Evolutionary conservation across 2,113 vertebrate species (phyloP).

Genomic region (Neoarius graeffei): DNA sequence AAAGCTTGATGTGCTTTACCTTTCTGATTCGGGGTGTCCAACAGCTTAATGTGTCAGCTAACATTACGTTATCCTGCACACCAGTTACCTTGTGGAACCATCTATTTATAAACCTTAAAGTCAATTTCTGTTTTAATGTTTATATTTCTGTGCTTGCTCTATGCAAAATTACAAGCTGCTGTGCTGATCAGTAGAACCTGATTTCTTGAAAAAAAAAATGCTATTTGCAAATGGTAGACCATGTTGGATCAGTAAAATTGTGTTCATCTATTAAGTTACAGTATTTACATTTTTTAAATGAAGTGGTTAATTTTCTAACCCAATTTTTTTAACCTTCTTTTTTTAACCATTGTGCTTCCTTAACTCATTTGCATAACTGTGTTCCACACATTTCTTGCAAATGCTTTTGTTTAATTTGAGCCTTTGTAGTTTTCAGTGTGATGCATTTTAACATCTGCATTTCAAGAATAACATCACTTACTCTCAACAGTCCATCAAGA

Average conservation of each 20-base stretch:
- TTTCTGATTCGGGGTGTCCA: not conserved
- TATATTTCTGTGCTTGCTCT: not conserved
- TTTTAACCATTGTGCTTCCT: not conserved
- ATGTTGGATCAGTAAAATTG: not conserved
- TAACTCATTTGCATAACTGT: not conserved
- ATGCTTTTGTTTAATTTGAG: not conserved
- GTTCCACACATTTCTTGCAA: not conserved
- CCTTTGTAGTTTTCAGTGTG: not conserved
- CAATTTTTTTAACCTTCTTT: not conserved
- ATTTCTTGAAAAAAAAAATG: not conserved
- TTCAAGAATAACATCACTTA: not conserved
- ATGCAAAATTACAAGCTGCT: not conserved
- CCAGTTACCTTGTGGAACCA: not conserved
- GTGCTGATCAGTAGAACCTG: not conserved
- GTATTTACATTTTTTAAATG: not conserved
- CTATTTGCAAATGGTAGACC: not conserved
- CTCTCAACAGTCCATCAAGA: not conserved
- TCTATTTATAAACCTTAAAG: not conserved
- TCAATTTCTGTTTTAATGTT: not conserved
- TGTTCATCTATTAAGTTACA: not conserved
- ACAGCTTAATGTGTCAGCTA: conserved; percentile 1
- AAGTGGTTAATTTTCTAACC: not conserved
- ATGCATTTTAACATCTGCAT: not conserved
- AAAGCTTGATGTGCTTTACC: not conserved
- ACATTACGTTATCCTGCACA: not conserved